Evolutionary conservation across 1,140 invertebrate species (phyloP).

Genomic region (Neodiprion lecontei): DNA sequence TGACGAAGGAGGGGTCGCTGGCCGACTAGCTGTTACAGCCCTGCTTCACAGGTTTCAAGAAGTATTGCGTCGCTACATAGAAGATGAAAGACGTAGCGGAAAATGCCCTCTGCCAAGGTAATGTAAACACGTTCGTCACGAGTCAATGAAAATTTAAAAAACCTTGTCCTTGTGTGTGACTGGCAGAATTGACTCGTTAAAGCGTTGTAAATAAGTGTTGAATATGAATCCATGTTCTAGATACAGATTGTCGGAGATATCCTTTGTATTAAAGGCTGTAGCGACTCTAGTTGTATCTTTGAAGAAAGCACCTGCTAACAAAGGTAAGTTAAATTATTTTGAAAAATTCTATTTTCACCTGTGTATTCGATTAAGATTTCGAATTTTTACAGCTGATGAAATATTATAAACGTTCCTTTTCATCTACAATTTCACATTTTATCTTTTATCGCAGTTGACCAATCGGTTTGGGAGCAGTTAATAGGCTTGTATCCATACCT

Average conservation of each 20-base stretch:
- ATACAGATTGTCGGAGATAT: conserved; percentile 93
- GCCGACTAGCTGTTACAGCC: conserved; percentile 88
- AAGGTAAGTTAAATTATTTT: conserved; percentile 67
- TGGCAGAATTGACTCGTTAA: too few species aligned
- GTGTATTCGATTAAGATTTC: not conserved
- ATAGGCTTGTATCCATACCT: conserved; percentile 90
- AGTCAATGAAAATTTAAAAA: too few species aligned
- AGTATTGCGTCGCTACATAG: conserved; percentile 86
- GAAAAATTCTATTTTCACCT: conserved; percentile 20
- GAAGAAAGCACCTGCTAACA: conserved; percentile 87
- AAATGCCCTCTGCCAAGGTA: conserved; percentile 91
- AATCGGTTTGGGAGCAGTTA: conserved; percentile 89
- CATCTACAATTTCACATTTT: conserved; percentile 8
- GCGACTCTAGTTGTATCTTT: conserved; percentile 90
- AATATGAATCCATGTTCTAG: conserved; percentile 65
- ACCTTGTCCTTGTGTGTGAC: too few species aligned
- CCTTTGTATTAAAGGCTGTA: conserved; percentile 95
- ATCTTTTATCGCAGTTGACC: conserved; percentile 72
- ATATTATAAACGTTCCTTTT: conserved; percentile 18
- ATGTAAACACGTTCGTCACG: conserved; percentile 15
- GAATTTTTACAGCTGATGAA: not conserved
- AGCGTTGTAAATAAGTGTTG: conserved; percentile 21
- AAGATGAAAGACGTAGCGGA: conserved; percentile 87
- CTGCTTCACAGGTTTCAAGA: conserved; percentile 92
- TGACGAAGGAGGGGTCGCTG: conserved; percentile 73